A percentile compares a stretch with the other conserved stretches of the same genome.
These are phyloP conservation scores for Spongilla lacustris DNA, from an alignment of 37 sponge, comb jelly and placozoan species.

Conservation along the genomic window DNA sequence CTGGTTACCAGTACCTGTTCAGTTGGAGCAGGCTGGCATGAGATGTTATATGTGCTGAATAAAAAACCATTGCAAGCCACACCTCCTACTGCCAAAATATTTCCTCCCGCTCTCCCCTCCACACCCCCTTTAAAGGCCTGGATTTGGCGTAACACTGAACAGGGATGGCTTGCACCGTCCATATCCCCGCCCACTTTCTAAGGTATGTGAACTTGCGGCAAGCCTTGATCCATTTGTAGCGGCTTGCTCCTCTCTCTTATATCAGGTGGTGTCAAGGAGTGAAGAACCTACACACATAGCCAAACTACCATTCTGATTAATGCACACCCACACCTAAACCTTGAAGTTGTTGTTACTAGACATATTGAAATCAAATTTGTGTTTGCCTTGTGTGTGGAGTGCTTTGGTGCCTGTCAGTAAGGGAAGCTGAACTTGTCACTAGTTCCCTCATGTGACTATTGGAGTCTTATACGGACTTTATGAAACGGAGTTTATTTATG, in stretches of 20 bases:
- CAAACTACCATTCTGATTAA: conserved; percentile 49
- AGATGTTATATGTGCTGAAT: no score
- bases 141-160: conserved; percentile 88
- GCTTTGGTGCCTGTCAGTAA: no score
- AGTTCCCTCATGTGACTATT: no score
- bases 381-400: no score
- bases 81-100: not conserved
- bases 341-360: no score
- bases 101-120: not conserved
- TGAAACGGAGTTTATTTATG: no score
- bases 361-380: no score
- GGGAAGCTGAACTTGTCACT: no score
- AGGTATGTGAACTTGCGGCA: conserved; percentile 35
- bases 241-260: not conserved
- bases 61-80: no score
- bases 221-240: not conserved
- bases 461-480: no score
- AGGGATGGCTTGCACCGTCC: conserved; percentile 64
- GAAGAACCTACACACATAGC: conserved; percentile 2
- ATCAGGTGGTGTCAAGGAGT: conserved; percentile 49
- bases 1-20: no score
- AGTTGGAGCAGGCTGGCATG: not conserved
- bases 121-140: conserved; percentile 52
- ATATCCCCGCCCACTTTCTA: conserved; percentile 39
- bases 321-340: no score